phyloP scores from a whole-genome alignment of 1,140 invertebrate genomes.

The Hycleus cichorii region DNA sequence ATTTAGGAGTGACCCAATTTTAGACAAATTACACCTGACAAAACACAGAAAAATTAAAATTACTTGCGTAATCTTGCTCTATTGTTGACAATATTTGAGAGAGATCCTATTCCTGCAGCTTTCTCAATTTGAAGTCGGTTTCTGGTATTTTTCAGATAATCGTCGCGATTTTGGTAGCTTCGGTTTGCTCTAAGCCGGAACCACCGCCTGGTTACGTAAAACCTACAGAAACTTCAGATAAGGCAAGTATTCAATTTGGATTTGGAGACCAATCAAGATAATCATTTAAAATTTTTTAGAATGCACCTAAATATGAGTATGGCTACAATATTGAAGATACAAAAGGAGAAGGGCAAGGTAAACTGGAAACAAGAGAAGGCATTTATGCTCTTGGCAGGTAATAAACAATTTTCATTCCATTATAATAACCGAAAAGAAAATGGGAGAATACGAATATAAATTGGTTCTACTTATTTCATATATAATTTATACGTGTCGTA shows the following conservation, averaged over 20 bases:
- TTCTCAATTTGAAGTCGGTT: too few species aligned
- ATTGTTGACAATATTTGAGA: too few species aligned
- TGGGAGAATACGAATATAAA: too few species aligned
- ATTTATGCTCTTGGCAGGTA: constrained; percentile 47
- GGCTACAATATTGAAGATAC: constrained; percentile 44
- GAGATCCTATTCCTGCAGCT: too few species aligned
- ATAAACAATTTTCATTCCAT: not conserved
- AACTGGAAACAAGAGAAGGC: constrained; percentile 47
- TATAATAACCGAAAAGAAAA: not conserved
- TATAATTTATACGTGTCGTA: too few species aligned
- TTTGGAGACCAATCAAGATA: not conserved
- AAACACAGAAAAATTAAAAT: too few species aligned
- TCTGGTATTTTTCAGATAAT: constrained; percentile 17
- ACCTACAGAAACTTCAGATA: constrained; percentile 34
- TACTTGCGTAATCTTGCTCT: too few species aligned
- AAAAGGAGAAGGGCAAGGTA: constrained; percentile 47
- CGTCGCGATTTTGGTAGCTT: constrained; percentile 19
- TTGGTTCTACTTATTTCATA: too few species aligned
- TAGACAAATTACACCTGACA: too few species aligned
- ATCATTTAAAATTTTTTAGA: constrained; percentile 33
- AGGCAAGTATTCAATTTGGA: constrained; percentile 34
- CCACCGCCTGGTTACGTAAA: constrained; percentile 40
- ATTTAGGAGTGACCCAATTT: too few species aligned
- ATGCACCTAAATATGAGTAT: constrained; percentile 46
- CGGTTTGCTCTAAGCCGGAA: constrained; percentile 23